Evolutionary conservation across 2,113 vertebrate species (phyloP).

Genomic region (Rhea americana): DNA sequence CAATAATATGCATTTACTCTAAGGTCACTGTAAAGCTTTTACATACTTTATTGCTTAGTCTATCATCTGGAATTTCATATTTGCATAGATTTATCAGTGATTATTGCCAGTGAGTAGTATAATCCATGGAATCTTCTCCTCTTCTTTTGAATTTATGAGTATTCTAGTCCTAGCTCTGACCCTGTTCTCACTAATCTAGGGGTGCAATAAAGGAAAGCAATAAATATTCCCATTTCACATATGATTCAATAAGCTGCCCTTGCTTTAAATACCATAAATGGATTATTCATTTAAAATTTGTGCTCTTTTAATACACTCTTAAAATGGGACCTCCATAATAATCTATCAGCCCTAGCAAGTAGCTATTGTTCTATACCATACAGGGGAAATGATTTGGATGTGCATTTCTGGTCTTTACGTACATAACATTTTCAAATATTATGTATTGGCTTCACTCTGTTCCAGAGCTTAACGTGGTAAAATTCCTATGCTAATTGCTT

Average conservation of each 20-base stretch:
- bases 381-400: background rate
- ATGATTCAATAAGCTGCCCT: background rate
- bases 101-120: background rate
- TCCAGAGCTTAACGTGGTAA: background rate
- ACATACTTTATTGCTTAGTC: background rate
- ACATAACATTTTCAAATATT: background rate
- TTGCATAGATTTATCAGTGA: background rate
- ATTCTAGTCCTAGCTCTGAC: background rate
- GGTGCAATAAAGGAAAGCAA: background rate
- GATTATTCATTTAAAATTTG: background rate
- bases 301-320: background rate
- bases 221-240: background rate
- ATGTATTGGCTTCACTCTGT: background rate
- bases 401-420: background rate
- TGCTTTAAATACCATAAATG: background rate
- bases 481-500: background rate
- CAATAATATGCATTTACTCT: background rate
- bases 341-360: background rate
- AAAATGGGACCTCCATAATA: background rate
- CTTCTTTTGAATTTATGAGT: background rate
- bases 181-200: background rate
- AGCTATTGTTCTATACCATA: background rate
- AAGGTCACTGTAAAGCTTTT: background rate
- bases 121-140: background rate
- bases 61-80: background rate